Conservation (phyloP, 2,888 invertebrate genomes). For the Drosophila atroscutellata region DNA sequence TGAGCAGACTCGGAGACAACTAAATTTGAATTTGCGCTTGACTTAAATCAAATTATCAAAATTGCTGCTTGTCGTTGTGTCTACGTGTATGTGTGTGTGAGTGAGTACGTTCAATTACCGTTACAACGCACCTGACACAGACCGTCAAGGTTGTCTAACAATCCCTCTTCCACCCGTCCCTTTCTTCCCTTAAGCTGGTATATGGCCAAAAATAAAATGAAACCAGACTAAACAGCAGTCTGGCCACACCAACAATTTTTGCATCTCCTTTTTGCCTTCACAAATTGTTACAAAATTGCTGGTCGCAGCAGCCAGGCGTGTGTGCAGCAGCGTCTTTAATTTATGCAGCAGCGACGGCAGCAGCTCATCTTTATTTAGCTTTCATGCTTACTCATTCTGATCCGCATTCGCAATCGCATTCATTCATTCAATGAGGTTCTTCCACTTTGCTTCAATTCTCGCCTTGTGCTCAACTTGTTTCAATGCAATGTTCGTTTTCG, state of each 20-base stretch:
- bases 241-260: conserved; percentile 44
- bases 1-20: conserved; percentile 38
- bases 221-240: conserved; percentile 35
- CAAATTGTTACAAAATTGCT: conserved; percentile 72
- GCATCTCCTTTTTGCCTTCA: conserved; percentile 52
- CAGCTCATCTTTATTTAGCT: conserved; percentile 75
- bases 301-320: conserved; percentile 3
- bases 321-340: conserved; percentile 51
- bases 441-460: conserved; percentile 34
- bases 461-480: conserved; percentile 48
- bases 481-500: conserved; percentile 48
- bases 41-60: conserved; percentile 45
- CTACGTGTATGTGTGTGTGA: not conserved
- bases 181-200: conserved; percentile 17
- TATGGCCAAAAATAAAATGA: conserved; percentile 45
- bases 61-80: conserved; percentile 11
- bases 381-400: conserved; percentile 48
- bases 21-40: conserved; percentile 37
- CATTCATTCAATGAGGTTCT: conserved; percentile 55
- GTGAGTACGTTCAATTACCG: conserved; percentile 31
- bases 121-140: conserved; percentile 53
- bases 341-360: conserved; percentile 50
- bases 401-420: conserved; percentile 28
- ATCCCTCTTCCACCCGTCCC: not conserved
- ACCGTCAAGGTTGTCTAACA: conserved; percentile 47